Base-by-base conservation (phyloP, 2,113 vertebrate genomes). In the Anarhynchus alexandrinus region DNA sequence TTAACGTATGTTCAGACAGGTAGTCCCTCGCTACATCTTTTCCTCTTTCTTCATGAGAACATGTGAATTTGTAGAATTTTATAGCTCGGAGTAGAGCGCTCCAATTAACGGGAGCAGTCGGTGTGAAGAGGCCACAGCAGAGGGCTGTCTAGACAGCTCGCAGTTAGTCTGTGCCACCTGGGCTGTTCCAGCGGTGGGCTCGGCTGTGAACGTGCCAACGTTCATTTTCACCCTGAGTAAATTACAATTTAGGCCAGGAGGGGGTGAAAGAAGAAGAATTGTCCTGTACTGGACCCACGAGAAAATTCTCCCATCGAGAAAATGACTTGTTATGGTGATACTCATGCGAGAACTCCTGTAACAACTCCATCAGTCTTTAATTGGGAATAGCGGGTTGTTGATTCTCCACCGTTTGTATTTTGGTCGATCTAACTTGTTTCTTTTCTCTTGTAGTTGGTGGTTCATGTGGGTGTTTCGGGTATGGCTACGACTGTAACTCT, bases 381-480 rank as follows among this genome's bases (percentile, higher is more conserved):
- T 42, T 29, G 79, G 85, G 51, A 30, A 1, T 3, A 5, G 21
- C 0, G 0, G 73, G 55, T 54, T 45, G 61, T 9, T 49, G 15
- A 0, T 23, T 34, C 5, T 15, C 40, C n/a, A 3, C 17, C 0
- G 0, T 6, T 40, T 23, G 5, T 9, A 6, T 38, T 23, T 27
- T 4, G 21, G 10, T 19, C 22, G 36, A 8, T 5, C 21, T 47
- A 2, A n/a, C 30, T 14, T 2, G 0, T 36, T 36, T 64, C 36
- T 9, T 43, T 34, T 34, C n/a, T 74, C 70, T 27, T 52, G 16
- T 94, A 99, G 99, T 74, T 99, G 38, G 98, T 99, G 88, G 99
- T 99, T 21, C 99, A 99, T 1, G 99, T 99, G 2, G 99, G 99
- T 1, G 99, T 99, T 40, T 99, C 99, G 0, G 99, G 99, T 34